Evolutionary conservation across 2,113 vertebrate species (phyloP).

Genomic region (Quiscalus mexicanus): DNA sequence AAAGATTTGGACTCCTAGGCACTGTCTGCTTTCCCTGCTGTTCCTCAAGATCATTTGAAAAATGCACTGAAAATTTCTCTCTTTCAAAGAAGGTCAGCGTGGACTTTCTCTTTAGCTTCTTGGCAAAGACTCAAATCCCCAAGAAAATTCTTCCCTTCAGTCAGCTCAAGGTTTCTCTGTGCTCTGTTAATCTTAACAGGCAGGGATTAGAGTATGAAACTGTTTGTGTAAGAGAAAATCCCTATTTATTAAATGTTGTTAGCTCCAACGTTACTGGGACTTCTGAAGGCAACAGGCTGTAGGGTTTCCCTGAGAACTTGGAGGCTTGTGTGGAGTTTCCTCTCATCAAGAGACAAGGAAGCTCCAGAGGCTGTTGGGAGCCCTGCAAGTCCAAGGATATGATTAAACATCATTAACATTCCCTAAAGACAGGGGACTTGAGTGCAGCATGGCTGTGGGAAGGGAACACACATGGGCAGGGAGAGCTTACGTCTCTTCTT

Average conservation of each 20-base stretch:
- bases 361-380: background rate
- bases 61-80: background rate
- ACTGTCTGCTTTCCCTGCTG: background rate
- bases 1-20: background rate
- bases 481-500: background rate
- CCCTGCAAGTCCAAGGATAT: rapidly evolving
- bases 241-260: conserved; percentile 2
- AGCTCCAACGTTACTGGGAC: background rate
- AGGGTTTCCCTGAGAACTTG: background rate
- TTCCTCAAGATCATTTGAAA: conserved; percentile 11
- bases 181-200: conserved; percentile 34
- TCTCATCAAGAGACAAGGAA: background rate
- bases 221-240: conserved; percentile 44
- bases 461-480: background rate
- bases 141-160: conserved; percentile 51
- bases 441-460: background rate
- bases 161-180: conserved; percentile 40
- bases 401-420: background rate
- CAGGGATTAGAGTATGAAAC: conserved; percentile 40
- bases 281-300: background rate
- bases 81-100: conserved; percentile 44
- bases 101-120: conserved; percentile 45
- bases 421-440: background rate
- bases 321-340: background rate
- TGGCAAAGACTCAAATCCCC: conserved; percentile 59